These are phyloP conservation scores for Antheraea pernyi DNA, from an alignment of 1,140 invertebrate species.

Conservation along the genomic window DNA sequence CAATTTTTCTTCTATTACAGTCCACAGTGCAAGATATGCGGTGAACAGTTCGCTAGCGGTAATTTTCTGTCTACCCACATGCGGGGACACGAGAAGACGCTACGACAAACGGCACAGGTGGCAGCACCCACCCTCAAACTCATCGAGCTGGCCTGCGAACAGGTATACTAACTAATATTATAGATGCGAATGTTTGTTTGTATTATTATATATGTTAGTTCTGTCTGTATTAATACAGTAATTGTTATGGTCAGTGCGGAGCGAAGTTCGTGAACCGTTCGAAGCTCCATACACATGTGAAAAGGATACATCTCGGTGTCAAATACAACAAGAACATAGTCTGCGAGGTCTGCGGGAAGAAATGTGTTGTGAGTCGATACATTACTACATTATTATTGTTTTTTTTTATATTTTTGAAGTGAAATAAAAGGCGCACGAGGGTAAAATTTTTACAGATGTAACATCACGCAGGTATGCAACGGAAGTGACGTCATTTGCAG, in stretches of 20 bases:
- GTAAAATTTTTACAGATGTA: no score
- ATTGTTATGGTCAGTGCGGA: conserved; percentile 38
- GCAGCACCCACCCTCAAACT: no score
- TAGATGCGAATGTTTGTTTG: no score
- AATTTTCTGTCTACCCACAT: conserved; percentile 18
- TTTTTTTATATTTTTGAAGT: no score
- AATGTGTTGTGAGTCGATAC: conserved; percentile 50
- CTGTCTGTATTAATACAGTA: no score
- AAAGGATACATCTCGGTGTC: conserved; percentile 46
- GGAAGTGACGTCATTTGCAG: no score
- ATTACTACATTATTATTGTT: no score
- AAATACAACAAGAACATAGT: conserved; percentile 57
- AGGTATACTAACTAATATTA: conserved; percentile 23
- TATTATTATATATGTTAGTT: no score
- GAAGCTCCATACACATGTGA: conserved; percentile 45
- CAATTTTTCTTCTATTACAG: conserved; percentile 7
- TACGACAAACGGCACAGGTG: conserved; percentile 9
- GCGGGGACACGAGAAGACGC: conserved; percentile 22
- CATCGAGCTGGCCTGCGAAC: conserved; percentile 26
- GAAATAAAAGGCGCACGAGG: no score
- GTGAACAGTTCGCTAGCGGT: not conserved
- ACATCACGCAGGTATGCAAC: no score
- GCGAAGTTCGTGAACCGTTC: conserved; percentile 34
- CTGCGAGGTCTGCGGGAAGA: conserved; percentile 60
- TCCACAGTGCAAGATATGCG: conserved; percentile 30